Percentiles rank a stretch among this genome's conserved stretches.
Evolutionary conservation across 37 sponge, comb jelly and placozoan species (phyloP).

Genomic region (Ephydatia muelleri): DNA sequence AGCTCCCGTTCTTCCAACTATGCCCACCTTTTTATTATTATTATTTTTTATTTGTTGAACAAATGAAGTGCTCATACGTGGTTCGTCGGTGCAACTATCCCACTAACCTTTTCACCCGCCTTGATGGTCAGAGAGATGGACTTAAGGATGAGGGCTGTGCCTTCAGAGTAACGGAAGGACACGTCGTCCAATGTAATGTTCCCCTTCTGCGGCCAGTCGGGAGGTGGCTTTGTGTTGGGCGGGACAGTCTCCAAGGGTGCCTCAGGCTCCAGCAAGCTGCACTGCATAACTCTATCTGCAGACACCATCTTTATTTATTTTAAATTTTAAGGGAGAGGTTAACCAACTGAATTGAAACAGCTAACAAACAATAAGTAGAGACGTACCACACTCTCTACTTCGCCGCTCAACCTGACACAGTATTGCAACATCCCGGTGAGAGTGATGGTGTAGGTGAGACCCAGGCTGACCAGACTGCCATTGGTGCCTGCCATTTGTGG

Average conservation of each 20-base stretch:
- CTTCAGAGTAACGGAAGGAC: slow-evolving; percentile 36
- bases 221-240: slow-evolving; percentile 32
- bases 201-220: slow-evolving; percentile 70
- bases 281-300: slow-evolving; percentile 72
- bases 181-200: slow-evolving; percentile 37
- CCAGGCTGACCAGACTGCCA: slow-evolving; percentile 67
- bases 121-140: slow-evolving; percentile 40
- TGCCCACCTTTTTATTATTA: slow-evolving; percentile 79
- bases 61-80: neutral
- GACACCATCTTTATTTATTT: slow-evolving; percentile 92
- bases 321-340: too few species aligned
- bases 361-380: neutral
- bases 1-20: slow-evolving; percentile 85
- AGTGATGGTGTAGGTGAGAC: slow-evolving; percentile 67
- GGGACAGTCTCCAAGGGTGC: slow-evolving; percentile 40
- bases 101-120: slow-evolving; percentile 67
- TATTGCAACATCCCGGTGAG: slow-evolving; percentile 82
- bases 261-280: slow-evolving; percentile 51
- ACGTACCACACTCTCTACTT: slow-evolving; percentile 78
- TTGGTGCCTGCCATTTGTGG: slow-evolving; percentile 1
- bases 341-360: too few species aligned
- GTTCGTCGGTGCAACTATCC: too few species aligned
- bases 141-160: slow-evolving; percentile 62
- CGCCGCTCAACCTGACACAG: slow-evolving; percentile 74
- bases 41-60: too few species aligned